Percentiles rank a stretch among this genome's conserved stretches.
Evolutionary conservation across 2,888 invertebrate species (phyloP).

Genomic region (Colletes collaris): DNA sequence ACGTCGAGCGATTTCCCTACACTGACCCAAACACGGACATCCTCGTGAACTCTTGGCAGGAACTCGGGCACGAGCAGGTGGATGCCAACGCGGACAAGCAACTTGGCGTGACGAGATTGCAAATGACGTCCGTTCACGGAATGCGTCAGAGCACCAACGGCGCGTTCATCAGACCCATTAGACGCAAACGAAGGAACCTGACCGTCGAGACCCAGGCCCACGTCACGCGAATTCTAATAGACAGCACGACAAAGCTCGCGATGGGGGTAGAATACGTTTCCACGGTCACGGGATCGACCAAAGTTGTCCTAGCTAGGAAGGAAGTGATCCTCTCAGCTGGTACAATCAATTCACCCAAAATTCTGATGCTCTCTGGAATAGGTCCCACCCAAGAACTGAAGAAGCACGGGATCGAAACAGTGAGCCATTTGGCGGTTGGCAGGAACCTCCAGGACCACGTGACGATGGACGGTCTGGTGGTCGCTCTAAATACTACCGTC

Average conservation of each 20-base stretch:
- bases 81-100: slow-evolving; percentile 86
- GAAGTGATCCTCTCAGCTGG: slow-evolving; percentile 85
- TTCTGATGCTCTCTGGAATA: slow-evolving; percentile 85
- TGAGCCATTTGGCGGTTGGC: slow-evolving; percentile 83
- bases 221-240: slow-evolving; percentile 84
- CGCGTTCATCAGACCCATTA: slow-evolving; percentile 88
- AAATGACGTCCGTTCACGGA: slow-evolving; percentile 87
- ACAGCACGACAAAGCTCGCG: slow-evolving; percentile 81
- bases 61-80: slow-evolving; percentile 85
- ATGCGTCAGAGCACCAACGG: slow-evolving; percentile 86
- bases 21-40: slow-evolving; percentile 85
- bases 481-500: slow-evolving; percentile 73
- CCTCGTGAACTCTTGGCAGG: slow-evolving; percentile 86
- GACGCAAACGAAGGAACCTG: slow-evolving; percentile 83
- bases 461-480: slow-evolving; percentile 80
- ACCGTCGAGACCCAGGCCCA: slow-evolving; percentile 83
- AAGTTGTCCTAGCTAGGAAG: slow-evolving; percentile 80
- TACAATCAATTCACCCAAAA: slow-evolving; percentile 84
- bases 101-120: slow-evolving; percentile 86
- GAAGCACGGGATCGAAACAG: slow-evolving; percentile 79
- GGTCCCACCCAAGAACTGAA: slow-evolving; percentile 82
- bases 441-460: slow-evolving; percentile 85
- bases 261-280: slow-evolving; percentile 82
- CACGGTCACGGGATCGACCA: slow-evolving; percentile 74
- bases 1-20: slow-evolving; percentile 87